phyloP scores from a whole-genome alignment of 1,140 invertebrate genomes.

The Chymomyza costata region DNA sequence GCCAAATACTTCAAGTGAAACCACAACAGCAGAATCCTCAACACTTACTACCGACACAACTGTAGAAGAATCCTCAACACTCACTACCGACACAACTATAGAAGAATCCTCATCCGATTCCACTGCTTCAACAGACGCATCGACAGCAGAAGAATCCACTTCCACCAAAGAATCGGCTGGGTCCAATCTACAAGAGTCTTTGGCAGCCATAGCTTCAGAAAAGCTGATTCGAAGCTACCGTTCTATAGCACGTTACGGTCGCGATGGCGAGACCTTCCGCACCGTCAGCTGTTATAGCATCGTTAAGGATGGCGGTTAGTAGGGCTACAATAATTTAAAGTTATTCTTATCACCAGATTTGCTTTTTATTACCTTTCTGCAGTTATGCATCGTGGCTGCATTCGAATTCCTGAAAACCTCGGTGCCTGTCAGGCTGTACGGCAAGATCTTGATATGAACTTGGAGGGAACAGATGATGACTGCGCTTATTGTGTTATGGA shows the following conservation, averaged over 20 bases:
- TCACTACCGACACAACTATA: not conserved
- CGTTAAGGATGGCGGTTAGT: constrained; percentile 34
- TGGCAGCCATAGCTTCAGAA: constrained; percentile 38
- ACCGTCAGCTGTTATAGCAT: constrained; percentile 53
- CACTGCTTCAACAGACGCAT: not conserved
- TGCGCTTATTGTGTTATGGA: constrained; percentile 45
- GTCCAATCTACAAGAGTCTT: constrained; percentile 25
- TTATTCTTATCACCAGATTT: too few relatives aligned
- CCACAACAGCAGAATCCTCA: not conserved
- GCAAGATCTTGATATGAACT: constrained; percentile 1
- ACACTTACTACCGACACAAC: not conserved
- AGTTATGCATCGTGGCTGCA: constrained; percentile 46
- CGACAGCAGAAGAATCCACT: not conserved
- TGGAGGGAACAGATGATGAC: constrained; percentile 13
- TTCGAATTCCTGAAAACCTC: constrained; percentile 26
- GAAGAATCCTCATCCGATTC: not conserved
- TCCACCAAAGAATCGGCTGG: too few relatives aligned
- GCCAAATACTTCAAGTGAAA: not conserved
- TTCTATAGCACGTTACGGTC: constrained; percentile 6
- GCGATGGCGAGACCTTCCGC: constrained; percentile 7
- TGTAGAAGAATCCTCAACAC: not conserved
- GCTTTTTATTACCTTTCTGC: not conserved
- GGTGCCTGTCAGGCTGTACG: constrained; percentile 43
- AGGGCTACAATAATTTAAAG: not conserved
- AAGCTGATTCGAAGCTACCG: constrained; percentile 40